Evolutionary conservation across 1,140 invertebrate genomes (phyloP).

Genomic region (Geopemphigus sp.): DNA sequence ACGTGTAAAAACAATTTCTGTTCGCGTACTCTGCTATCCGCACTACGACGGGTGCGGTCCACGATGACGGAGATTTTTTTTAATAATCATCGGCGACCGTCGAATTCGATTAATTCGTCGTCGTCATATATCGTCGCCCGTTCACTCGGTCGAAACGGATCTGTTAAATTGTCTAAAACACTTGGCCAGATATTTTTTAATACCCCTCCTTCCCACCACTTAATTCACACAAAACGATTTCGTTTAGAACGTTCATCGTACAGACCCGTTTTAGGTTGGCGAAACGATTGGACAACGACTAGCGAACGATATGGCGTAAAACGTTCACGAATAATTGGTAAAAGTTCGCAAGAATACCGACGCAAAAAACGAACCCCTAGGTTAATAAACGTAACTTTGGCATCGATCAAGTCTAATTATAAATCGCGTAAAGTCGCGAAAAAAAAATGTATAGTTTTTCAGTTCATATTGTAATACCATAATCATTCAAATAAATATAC

Average conservation of each 20-base stretch:
- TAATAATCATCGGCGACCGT: too few relatives aligned
- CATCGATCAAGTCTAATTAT: constrained; percentile 34
- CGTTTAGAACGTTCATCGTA: not conserved
- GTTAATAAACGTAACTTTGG: constrained; percentile 26
- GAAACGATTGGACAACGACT: not conserved
- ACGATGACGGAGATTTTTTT: too few relatives aligned
- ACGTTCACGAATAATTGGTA: not conserved
- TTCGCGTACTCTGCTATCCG: too few relatives aligned
- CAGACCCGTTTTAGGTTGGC: not conserved
- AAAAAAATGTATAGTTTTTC: constrained; percentile 4
- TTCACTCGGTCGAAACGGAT: not conserved
- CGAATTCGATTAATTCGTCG: too few relatives aligned
- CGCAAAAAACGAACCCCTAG: not conserved
- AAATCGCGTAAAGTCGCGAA: not conserved
- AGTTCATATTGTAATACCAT: constrained; percentile 1
- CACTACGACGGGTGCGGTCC: too few relatives aligned
- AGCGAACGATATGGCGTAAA: too few relatives aligned
- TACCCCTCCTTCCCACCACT: too few relatives aligned
- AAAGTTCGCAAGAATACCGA: not conserved
- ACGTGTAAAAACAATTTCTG: too few relatives aligned
- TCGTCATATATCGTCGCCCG: not conserved
- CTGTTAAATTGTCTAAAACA: not conserved
- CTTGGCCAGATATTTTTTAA: not conserved
- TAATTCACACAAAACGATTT: not conserved
- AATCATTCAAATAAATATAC: constrained; percentile 23